Base-by-base conservation (phyloP, 2,797 vertebrate genomes). In the Paramormyrops hopkinsi region DNA sequence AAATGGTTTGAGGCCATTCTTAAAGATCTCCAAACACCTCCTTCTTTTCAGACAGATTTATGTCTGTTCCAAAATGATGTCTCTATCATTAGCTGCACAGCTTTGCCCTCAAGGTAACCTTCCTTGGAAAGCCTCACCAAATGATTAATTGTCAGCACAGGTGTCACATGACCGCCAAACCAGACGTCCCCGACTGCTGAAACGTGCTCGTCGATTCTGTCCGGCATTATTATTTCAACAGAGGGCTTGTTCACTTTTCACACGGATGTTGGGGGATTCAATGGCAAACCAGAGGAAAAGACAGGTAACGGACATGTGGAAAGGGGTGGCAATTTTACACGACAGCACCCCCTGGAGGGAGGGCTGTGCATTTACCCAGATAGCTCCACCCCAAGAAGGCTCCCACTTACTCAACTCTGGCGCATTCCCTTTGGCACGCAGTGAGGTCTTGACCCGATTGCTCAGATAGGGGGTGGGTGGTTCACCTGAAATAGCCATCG, bases 341-440 rank as follows among this genome's bases (percentile, higher is more conserved):
- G 73, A 79, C 73, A 19, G 37, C 73, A n/a, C 37, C 73, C 12
- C 37, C 37, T 19, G 17, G 12, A 41, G 12, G 73, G 4, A 44
- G 73, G 33, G 17, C 12, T 44, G 22, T 19, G 37, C 33, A 41
- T 44, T 76, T 76, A 44, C 73, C 37, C 33, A 76, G 73, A 19
- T 17, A 41, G 73, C 73, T 19, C 33, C 73, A 44, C 73, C 73
- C 14, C 33, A 19, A 7, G 37, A 44, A 44, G 48, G n/a, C 46
- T 29, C 37, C 73, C 17, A 8, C 14, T 29, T 51, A 37, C 84
- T 29, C 84, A 25, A 12, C 50, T 90, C 89, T 2, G 37, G 79
- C 90, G 88, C 88, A 8, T 88, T 91, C 92, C 93, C 91, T 91
- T 91, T 89, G 90, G 89, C 90, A 92, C 92, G 91, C 90, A 14